Evolutionary conservation across 1,140 invertebrate genomes (phyloP).

Genomic region (Calliphora vicina): DNA sequence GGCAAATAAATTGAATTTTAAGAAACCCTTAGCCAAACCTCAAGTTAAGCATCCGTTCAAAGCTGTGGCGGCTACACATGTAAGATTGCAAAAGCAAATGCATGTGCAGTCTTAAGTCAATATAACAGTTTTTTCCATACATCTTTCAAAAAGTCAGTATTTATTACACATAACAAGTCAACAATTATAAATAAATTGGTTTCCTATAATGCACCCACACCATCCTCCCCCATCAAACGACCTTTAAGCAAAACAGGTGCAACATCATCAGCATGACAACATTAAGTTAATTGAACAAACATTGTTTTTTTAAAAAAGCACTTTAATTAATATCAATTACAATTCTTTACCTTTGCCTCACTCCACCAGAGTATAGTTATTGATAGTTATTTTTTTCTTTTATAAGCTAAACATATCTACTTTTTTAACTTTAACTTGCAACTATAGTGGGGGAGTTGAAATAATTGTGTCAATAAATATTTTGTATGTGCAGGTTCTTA

Average conservation of each 20-base stretch:
- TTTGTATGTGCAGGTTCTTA: constrained; percentile 22
- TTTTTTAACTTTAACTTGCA: too few relatives aligned
- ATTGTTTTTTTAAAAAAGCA: background rate
- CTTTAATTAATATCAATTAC: background rate
- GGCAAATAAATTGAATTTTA: constrained; percentile 25
- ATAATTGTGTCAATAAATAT: background rate
- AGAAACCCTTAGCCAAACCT: constrained; percentile 26
- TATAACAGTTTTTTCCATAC: background rate
- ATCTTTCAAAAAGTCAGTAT: background rate
- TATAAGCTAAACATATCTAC: too few relatives aligned
- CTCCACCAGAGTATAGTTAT: too few relatives aligned
- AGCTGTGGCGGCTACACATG: constrained; percentile 56
- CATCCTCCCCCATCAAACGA: background rate
- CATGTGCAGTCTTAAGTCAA: constrained; percentile 51
- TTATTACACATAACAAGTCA: background rate
- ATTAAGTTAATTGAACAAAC: background rate
- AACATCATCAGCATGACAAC: background rate
- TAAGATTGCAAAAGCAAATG: constrained; percentile 58
- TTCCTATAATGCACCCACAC: background rate
- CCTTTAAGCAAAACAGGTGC: constrained; percentile 13
- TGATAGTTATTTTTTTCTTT: background rate
- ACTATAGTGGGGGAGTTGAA: background rate
- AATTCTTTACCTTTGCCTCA: background rate
- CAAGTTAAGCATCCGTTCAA: constrained; percentile 56
- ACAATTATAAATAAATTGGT: background rate